Percentiles rank a stretch among this genome's conserved stretches.
phyloP scores from a whole-genome alignment of 2,113 vertebrate species.

The Alligator sinensis region DNA sequence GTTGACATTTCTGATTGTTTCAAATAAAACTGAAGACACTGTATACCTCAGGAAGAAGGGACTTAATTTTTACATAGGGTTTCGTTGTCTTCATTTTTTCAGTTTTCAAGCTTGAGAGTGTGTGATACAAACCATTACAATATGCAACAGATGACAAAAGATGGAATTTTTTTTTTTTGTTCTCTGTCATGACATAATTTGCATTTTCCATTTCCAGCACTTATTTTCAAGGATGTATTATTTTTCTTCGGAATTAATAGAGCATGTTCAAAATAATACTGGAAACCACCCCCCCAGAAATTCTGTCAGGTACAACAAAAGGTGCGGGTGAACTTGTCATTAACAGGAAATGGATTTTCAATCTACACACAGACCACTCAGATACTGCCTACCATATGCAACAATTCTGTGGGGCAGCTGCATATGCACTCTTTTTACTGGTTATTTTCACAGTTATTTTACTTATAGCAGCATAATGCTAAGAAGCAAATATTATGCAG shows the following conservation, averaged over 20 bases:
- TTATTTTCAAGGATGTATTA: background rate
- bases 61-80: background rate
- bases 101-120: background rate
- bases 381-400: background rate
- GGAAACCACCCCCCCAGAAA: background rate
- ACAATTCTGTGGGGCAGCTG: background rate
- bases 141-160: background rate
- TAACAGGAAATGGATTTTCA: background rate
- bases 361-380: background rate
- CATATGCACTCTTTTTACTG: background rate
- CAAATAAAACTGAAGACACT: background rate
- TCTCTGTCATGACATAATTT: background rate
- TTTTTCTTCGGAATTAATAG: background rate
- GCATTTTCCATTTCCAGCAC: background rate
- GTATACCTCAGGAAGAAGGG: background rate
- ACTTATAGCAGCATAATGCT: rapidly evolving
- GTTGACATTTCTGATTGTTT: background rate
- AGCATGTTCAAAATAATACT: background rate
- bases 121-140: slow-evolving; percentile 1
- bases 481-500: background rate
- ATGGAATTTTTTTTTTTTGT: background rate
- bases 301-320: no score
- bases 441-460: background rate
- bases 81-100: slow-evolving; percentile 7
- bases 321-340: background rate